Base-by-base conservation (phyloP, 2,888 invertebrate genomes). In the Aspidiotus rigidus region DNA sequence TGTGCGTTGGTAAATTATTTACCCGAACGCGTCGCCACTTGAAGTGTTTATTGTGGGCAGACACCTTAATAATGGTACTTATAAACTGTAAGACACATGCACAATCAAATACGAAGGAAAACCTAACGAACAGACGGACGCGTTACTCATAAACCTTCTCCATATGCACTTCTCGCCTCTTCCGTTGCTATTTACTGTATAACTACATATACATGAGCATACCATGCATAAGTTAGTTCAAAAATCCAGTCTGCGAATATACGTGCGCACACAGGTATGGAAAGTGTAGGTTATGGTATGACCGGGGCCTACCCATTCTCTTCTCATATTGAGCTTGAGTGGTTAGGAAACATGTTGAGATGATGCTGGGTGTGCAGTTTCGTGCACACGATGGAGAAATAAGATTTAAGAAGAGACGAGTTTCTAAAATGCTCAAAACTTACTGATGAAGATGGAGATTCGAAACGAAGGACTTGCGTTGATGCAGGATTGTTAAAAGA, bases 11-110 rank as follows among this genome's bases (percentile, higher is more conserved):
- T 59, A 28, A 39, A 59, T 16, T 17, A 17, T 17, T 9, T 59
- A n/a, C n/a, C 13, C 16, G 56, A 10, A 17, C 15, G n/a, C 9
- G 59, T 28, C 17, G 28, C 28, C 39, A 28, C 8, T 59, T 67
- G 67, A 67, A 59, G 67, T 67, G 59, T 67, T 67, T 67, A 67
- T 67, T 67, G 67, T 67, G 67, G 60, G 67, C 67, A 67, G 67
- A 67, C 67, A 60, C 57, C 57, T 67, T 57, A 67, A 67, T 67
- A 59, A 60, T 60, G 67, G 59, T 67, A 49, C 59, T 67, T 59
- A 67, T 67, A 67, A 67, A 67, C 59, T 67, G 41, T 60, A 28
- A 57, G 57, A 39, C 59, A 67, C 60, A 60, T 10, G 42, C 28
- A 28, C 28, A 28, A 28, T 28, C 28, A 28, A 28, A 28, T 28